A percentile compares a stretch with the other conserved stretches of the same genome.
Evolutionary conservation across 2,888 invertebrate genomes (phyloP).

Genomic region (Rotaria magnacalcarata): DNA sequence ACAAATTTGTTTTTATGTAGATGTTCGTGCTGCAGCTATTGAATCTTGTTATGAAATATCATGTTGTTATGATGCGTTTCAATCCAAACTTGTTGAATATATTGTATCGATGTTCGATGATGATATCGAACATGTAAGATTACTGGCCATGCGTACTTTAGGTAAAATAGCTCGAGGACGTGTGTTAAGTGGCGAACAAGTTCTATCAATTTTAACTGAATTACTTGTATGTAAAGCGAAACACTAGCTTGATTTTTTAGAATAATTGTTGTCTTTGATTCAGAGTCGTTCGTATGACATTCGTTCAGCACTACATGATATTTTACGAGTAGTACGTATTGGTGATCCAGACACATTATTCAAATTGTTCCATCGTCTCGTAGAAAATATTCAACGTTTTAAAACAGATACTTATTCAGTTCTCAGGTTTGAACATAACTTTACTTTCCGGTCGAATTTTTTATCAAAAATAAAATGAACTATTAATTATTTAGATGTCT

Average conservation of each 20-base stretch:
- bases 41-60: constrained; percentile 31
- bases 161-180: constrained; percentile 14
- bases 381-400: constrained; percentile 34
- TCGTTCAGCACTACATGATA: constrained; percentile 29
- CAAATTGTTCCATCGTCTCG: constrained; percentile 22
- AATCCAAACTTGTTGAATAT: constrained; percentile 22
- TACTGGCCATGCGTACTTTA: constrained; percentile 17
- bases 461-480: too few relatives aligned
- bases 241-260: too few relatives aligned
- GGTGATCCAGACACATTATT: constrained; percentile 16
- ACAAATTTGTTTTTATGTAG: neutral
- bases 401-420: constrained; percentile 9
- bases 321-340: constrained; percentile 12
- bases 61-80: constrained; percentile 28
- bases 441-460: too few relatives aligned
- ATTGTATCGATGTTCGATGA: constrained; percentile 35
- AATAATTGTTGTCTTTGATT: neutral
- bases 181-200: constrained; percentile 18
- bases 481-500: constrained; percentile 4
- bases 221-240: neutral
- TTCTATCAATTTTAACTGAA: constrained; percentile 11
- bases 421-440: neutral
- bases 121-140: constrained; percentile 29
- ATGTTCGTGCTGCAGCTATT: constrained; percentile 26
- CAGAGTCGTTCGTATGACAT: constrained; percentile 33